Conservation (phyloP, 2,888 invertebrate species). For the Eupithecia pulchellata region DNA sequence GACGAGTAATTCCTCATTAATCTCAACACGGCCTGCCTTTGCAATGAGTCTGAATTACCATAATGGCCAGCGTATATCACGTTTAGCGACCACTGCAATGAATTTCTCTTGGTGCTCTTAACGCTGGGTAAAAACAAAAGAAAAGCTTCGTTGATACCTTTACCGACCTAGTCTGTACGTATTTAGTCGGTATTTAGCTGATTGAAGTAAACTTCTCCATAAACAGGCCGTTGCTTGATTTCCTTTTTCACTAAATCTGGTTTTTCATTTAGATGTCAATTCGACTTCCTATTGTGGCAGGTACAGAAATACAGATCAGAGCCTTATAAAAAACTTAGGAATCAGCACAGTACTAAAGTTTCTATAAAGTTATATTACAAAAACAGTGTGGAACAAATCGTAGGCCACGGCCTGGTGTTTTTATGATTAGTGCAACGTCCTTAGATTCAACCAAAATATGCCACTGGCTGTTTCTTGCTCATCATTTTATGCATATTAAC, state of each 20-base stretch:
- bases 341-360: not conserved
- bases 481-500: not conserved
- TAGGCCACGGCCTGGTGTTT: not conserved
- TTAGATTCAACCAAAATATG: slow-evolving; percentile 4
- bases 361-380: not conserved
- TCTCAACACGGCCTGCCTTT: slow-evolving; percentile 66
- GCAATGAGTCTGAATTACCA: slow-evolving; percentile 62
- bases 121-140: not conserved
- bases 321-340: not conserved
- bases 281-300: not conserved
- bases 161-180: not conserved
- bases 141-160: not conserved
- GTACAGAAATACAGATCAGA: not conserved
- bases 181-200: not conserved
- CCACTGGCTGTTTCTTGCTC: not conserved
- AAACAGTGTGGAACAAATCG: slow-evolving; percentile 8
- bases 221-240: not conserved
- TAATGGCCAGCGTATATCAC: slow-evolving; percentile 52
- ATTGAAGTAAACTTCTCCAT: not conserved
- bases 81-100: slow-evolving; percentile 23
- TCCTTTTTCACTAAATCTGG: not conserved
- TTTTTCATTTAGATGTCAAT: not conserved
- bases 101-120: slow-evolving; percentile 1
- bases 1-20: slow-evolving; percentile 74
- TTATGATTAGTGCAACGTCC: slow-evolving; percentile 2